A percentile compares a stretch with the other conserved stretches of the same genome.
These are phyloP conservation scores for Charaxes varanes DNA, from an alignment of 1,140 invertebrate species.

Conservation along the genomic window DNA sequence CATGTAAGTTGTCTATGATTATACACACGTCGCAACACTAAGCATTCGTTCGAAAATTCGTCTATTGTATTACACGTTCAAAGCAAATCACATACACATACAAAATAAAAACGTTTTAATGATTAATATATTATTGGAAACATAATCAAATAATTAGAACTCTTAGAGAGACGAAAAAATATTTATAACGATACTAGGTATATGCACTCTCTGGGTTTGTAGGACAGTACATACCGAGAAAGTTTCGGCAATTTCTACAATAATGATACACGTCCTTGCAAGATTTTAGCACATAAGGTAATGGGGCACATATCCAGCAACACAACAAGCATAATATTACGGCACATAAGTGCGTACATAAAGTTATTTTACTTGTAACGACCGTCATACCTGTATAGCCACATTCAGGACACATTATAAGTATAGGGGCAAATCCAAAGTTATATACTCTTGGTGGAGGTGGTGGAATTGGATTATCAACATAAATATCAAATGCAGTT, in stretches of 20 bases:
- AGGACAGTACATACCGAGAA: conserved; percentile 56
- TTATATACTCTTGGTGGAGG: conserved; percentile 37
- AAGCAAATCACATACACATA: too few species aligned
- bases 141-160: too few species aligned
- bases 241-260: conserved; percentile 56
- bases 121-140: background rate
- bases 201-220: conserved; percentile 45
- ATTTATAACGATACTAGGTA: background rate
- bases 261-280: conserved; percentile 67
- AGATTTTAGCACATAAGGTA: conserved; percentile 56
- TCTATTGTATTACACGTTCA: too few species aligned
- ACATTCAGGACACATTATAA: conserved; percentile 52
- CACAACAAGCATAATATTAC: conserved; percentile 50
- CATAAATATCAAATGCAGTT: conserved; percentile 58
- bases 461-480: conserved; percentile 41
- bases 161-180: too few species aligned
- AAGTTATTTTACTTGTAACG: conserved; percentile 42
- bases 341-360: conserved; percentile 60
- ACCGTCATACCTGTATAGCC: conserved; percentile 51
- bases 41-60: conserved; percentile 11
- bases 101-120: conserved; percentile 5
- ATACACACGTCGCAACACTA: conserved; percentile 11
- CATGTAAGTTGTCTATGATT: conserved; percentile 12
- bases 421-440: conserved; percentile 51
- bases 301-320: conserved; percentile 60